Percentiles rank a stretch among this genome's conserved stretches.
phyloP scores from a whole-genome alignment of 1,140 invertebrate species.

The Phenacoccus solenopsis region DNA sequence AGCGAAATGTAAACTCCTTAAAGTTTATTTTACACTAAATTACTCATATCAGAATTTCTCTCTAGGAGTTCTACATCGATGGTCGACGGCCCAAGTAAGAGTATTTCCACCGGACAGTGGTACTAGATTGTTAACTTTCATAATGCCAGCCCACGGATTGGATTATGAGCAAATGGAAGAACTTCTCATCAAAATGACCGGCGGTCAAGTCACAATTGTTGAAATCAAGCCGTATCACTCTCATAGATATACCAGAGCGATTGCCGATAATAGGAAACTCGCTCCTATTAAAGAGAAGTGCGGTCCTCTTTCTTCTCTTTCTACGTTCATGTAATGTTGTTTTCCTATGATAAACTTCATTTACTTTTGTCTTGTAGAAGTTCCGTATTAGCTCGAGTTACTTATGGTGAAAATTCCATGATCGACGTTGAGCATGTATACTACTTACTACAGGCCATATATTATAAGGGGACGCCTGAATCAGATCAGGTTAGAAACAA shows the following conservation, averaged over 20 bases:
- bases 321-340: no score
- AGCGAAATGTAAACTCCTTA: not conserved
- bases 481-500: not conserved
- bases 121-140: slow-evolving; percentile 58
- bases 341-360: no score
- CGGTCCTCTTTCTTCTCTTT: no score
- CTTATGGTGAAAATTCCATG: not conserved
- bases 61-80: slow-evolving; percentile 52
- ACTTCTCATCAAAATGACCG: slow-evolving; percentile 58
- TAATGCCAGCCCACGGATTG: slow-evolving; percentile 49
- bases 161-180: slow-evolving; percentile 55
- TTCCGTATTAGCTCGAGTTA: not conserved
- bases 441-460: not conserved
- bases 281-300: not conserved
- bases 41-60: not conserved
- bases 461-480: not conserved
- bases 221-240: slow-evolving; percentile 54
- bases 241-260: not conserved
- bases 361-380: not conserved
- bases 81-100: slow-evolving; percentile 47
- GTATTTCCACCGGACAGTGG: slow-evolving; percentile 52
- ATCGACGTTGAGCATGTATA: not conserved
- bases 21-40: no score
- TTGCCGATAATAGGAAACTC: not conserved
- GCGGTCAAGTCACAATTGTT: slow-evolving; percentile 57